Evolutionary conservation across 1,140 invertebrate species (phyloP), one percentile per base, ranked within the genome.

Genomic region (Saxidomus purpurata): DNA sequence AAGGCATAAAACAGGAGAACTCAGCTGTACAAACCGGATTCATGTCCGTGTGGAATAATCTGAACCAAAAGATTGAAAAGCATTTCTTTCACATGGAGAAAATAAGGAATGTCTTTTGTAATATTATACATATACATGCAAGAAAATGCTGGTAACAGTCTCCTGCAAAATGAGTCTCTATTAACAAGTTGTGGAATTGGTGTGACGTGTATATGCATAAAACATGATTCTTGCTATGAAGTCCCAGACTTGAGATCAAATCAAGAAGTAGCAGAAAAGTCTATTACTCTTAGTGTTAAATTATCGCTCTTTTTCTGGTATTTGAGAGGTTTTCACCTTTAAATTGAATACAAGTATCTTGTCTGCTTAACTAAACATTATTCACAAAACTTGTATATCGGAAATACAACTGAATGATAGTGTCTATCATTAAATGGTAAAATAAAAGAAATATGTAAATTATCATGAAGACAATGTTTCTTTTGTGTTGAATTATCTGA

Each of bases 181-280:
- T 36, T 31, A 0, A 17, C 38, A 17, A 71, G 38, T 71, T 63
- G 55, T 38, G 67, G 55, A 1, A 17, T 13, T 25, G 59, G 55
- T 8, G n/a, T 36, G 1, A 40, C 19, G 38, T 52, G n/a, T 28
- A 17, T 82, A 34, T 67, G 59, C 40, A 6, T 82, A 1, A 82
- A 0, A 11, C 28, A 19, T 28, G 38, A 82, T 36, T 6, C 13
- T 28, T 38, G 36, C 19, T n/a, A 11, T 0, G 31, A 63, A 36
- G 36, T 79, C 31, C 43, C 1, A 6, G 15, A 15, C 6, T n/a
- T 55, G 47, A 36, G 19, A n/a, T 79, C 28, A 22, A 52, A 55
- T 22, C 80, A 82, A 40, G 80, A 82, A 67, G 80, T 63, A 47
- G 80, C 80, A 17, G 61, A n/a, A n/a, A n/a, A n/a, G n/a, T n/a